Percentiles rank a stretch among this genome's conserved stretches.
Conservation (phyloP, 2,888 invertebrate genomes). For the Meta bourneti region DNA sequence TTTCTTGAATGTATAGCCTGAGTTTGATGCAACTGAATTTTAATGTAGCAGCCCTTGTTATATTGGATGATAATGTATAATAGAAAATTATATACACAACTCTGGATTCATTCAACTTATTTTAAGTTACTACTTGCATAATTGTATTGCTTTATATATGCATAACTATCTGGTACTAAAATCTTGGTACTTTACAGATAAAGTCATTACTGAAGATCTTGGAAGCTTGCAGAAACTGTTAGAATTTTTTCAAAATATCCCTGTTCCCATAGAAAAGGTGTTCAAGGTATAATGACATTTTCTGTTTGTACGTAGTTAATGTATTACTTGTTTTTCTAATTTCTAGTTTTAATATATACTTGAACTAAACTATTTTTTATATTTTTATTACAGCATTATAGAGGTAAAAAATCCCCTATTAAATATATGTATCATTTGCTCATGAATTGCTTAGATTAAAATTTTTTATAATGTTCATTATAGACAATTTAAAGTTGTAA, state of each 20-base stretch:
- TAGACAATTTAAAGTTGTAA: too few species aligned
- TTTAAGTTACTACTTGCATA: background rate
- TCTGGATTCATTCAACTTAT: too few species aligned
- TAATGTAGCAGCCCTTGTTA: too few species aligned
- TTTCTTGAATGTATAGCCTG: too few species aligned
- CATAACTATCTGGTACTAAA: background rate
- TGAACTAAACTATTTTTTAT: background rate
- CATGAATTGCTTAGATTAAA: too few species aligned
- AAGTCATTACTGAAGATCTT: slow-evolving; percentile 50
- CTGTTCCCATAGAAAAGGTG: slow-evolving; percentile 82
- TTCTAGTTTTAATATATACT: background rate
- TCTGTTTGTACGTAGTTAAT: background rate
- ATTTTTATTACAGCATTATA: background rate
- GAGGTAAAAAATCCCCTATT: background rate
- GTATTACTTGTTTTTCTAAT: background rate
- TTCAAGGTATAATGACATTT: slow-evolving; percentile 67
- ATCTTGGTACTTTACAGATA: slow-evolving; percentile 28
- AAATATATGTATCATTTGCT: too few species aligned
- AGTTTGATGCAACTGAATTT: too few species aligned
- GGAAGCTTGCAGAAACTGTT: slow-evolving; percentile 82
- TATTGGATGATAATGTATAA: too few species aligned
- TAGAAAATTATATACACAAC: background rate
- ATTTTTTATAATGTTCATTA: too few species aligned
- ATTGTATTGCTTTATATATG: background rate
- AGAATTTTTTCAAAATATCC: slow-evolving; percentile 93